These are phyloP conservation scores for Puffinus mauretanicus DNA, from an alignment of 2,113 vertebrate genomes.

Conservation along the genomic window DNA sequence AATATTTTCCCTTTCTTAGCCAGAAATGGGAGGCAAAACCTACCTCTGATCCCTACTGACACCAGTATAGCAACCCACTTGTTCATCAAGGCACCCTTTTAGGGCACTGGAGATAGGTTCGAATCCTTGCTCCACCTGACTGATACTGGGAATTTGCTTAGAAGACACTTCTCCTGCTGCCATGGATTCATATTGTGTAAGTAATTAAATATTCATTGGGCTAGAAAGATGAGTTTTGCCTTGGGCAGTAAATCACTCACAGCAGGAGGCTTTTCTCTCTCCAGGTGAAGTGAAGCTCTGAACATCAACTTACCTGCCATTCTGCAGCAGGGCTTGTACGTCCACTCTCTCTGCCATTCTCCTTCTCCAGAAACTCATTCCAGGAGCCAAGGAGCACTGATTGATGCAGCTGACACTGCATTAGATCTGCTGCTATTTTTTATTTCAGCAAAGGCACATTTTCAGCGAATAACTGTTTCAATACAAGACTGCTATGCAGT, in stretches of 20 bases:
- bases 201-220: background rate
- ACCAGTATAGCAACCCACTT: background rate
- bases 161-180: background rate
- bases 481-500: background rate
- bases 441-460: background rate
- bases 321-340: background rate
- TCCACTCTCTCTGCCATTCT: background rate
- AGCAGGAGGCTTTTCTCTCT: background rate
- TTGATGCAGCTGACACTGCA: background rate
- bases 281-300: background rate
- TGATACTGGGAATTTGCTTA: background rate
- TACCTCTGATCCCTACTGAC: background rate
- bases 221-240: background rate
- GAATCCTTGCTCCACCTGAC: background rate
- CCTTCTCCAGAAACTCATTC: background rate
- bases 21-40: background rate
- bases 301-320: accelerated
- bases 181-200: background rate
- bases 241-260: background rate
- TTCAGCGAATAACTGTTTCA: background rate
- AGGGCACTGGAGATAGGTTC: background rate
- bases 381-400: background rate
- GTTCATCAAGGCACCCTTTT: background rate
- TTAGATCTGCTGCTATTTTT: background rate
- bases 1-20: background rate